These are phyloP conservation scores for Oreortyx pictus DNA, from an alignment of 2,797 vertebrate genomes.

Conservation along the genomic window DNA sequence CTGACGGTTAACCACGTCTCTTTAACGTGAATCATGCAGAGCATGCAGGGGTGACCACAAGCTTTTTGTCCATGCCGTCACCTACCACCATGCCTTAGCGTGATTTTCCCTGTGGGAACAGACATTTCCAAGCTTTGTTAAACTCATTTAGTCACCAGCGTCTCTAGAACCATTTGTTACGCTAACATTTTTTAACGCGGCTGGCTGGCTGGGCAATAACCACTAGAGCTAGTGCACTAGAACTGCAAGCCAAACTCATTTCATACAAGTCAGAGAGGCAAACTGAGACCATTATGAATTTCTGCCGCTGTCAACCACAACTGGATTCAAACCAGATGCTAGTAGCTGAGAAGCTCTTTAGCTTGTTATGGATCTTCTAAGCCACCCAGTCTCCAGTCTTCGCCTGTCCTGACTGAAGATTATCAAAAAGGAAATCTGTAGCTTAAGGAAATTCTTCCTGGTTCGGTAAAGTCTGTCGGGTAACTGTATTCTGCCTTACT, in stretches of 20 bases:
- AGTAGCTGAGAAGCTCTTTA: constrained; percentile 57
- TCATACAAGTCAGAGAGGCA: neutral
- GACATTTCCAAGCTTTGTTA: neutral
- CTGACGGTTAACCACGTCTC: neutral
- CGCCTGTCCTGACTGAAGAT: constrained; percentile 35
- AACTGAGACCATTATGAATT: constrained; percentile 45
- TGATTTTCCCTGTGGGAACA: neutral
- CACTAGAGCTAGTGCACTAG: neutral
- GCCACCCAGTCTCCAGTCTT: constrained; percentile 43
- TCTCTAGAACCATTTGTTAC: neutral
- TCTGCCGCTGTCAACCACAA: constrained; percentile 34
- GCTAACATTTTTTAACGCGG: neutral
- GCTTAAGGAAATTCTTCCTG: constrained; percentile 64
- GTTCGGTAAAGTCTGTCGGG: constrained; percentile 37
- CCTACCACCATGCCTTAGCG: neutral
- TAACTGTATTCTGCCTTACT: constrained; percentile 47
- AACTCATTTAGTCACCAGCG: neutral
- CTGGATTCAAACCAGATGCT: constrained; percentile 72
- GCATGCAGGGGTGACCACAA: fast-evolving
- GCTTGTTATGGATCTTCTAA: constrained; percentile 31
- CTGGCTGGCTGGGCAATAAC: neutral
- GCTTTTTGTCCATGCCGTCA: neutral
- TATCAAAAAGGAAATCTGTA: constrained; percentile 57
- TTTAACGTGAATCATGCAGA: neutral
- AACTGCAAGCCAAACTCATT: neutral